Conservation (phyloP, 2,888 invertebrate species). For the Drosophila affinis region DNA sequence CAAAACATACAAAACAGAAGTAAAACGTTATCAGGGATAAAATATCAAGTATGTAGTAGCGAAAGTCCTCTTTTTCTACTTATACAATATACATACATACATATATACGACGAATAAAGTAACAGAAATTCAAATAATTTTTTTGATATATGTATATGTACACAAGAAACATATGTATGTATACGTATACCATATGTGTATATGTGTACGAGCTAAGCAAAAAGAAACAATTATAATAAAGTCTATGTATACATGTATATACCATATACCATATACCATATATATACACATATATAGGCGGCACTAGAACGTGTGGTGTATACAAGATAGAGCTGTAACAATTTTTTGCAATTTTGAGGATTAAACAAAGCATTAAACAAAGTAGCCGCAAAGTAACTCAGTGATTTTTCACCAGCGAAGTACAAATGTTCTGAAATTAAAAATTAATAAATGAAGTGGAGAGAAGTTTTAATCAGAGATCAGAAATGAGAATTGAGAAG, state of each 20-base stretch:
- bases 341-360: slow-evolving; percentile 49
- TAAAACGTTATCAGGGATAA: slow-evolving; percentile 77
- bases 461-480: slow-evolving; percentile 11
- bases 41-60: slow-evolving; percentile 71
- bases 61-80: slow-evolving; percentile 59
- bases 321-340: slow-evolving; percentile 43
- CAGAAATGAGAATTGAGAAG: slow-evolving; percentile 1
- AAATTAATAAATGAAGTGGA: slow-evolving; percentile 24
- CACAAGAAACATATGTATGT: slow-evolving; percentile 23
- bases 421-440: slow-evolving; percentile 82
- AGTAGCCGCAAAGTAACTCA: slow-evolving; percentile 80
- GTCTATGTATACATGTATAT: slow-evolving; percentile 40
- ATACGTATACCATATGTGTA: slow-evolving; percentile 17
- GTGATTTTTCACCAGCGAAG: slow-evolving; percentile 84
- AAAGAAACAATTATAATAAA: slow-evolving; percentile 25
- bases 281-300: slow-evolving; percentile 33
- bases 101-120: slow-evolving; percentile 59
- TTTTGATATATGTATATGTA: slow-evolving; percentile 49
- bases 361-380: slow-evolving; percentile 31
- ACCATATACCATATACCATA: slow-evolving; percentile 22
- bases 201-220: slow-evolving; percentile 10
- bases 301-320: slow-evolving; percentile 26
- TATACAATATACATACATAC: slow-evolving; percentile 39
- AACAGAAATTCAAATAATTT: slow-evolving; percentile 47
- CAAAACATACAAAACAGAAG: slow-evolving; percentile 57